Percentiles rank a stretch among this genome's conserved stretches.
These are phyloP conservation scores for Odontocerum albicorne DNA, from an alignment of 2,888 invertebrate species.

Conservation along the genomic window DNA sequence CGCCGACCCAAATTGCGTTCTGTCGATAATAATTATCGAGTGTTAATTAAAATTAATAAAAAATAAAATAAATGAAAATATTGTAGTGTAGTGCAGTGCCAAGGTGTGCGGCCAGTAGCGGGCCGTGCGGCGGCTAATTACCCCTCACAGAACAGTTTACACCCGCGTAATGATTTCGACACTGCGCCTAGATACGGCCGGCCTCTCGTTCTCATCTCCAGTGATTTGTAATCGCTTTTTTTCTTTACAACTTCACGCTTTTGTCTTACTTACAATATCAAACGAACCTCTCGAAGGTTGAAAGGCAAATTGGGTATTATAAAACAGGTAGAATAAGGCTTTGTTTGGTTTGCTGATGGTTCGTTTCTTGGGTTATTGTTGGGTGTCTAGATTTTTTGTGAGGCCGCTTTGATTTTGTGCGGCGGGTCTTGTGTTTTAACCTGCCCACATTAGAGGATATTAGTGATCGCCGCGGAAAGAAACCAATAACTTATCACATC, in stretches of 20 bases:
- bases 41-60: conserved; percentile 3
- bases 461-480: conserved; percentile 34
- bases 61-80: background rate
- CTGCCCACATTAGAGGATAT: conserved; percentile 33
- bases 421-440: conserved; percentile 32
- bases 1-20: background rate
- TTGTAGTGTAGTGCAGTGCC: background rate
- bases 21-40: background rate
- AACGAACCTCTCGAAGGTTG: no score
- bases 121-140: conserved; percentile 23
- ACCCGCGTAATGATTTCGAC: conserved; percentile 28
- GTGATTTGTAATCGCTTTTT: conserved; percentile 27
- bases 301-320: no score
- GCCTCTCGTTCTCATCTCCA: conserved; percentile 20
- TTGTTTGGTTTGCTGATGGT: background rate
- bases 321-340: background rate
- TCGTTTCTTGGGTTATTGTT: background rate
- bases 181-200: conserved; percentile 15
- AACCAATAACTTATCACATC: conserved; percentile 36
- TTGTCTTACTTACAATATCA: background rate
- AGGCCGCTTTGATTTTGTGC: conserved; percentile 25
- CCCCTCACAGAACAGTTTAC: conserved; percentile 18
- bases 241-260: conserved; percentile 26
- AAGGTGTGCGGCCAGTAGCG: conserved; percentile 23
- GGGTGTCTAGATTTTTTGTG: background rate